Base-by-base conservation (phyloP, 2,797 vertebrate species). In the Astyanax mexicanus region DNA sequence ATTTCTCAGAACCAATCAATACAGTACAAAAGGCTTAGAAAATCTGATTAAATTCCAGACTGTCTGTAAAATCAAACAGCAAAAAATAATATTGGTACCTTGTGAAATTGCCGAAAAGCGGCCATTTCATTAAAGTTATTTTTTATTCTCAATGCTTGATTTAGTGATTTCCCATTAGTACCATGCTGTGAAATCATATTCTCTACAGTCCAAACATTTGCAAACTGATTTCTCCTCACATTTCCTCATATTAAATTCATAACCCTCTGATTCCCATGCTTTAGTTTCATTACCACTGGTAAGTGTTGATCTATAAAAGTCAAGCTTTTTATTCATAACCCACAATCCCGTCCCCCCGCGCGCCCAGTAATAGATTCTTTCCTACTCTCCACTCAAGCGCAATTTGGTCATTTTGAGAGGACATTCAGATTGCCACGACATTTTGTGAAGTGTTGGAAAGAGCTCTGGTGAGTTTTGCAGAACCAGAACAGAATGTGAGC, bases 371-470 rank as follows among this genome's bases (percentile, higher is more conserved):
- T 38, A 61, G 35, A 58, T 27, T 35, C 35, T 17, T 64, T 4
- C 40, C 15, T 62, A 32, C 25, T 44, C 65, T 68, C n/a, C 64
- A 37, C 35, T 69, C 51, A 1, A 27, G 23, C 67, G 54, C 29
- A 61, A 35, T 68, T 68, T 60, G 54, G 7, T 57, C 67, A 72
- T 47, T 78, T 66, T 25, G 76, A 19, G 47, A 73, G 62, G 27
- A 61, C 11, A 38, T 61, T 78, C n/a, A 61, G 60, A 73, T 78
- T n/a, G 23, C 45, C 57, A 44, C 40, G 64, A 52, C 45, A 58
- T 69, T 73, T 52, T 2, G 3, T 62, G n/a, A 74, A 79, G 77
- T 62, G 71, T 45, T 19, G 35, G 54, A 19, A 51, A 19, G 64
- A 19, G 60, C 13, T 54, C 17, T 0, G 5, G 1, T 61, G 60